These are phyloP conservation scores for Eupithecia insigniata DNA, from an alignment of 2,888 invertebrate genomes.

Conservation along the genomic window DNA sequence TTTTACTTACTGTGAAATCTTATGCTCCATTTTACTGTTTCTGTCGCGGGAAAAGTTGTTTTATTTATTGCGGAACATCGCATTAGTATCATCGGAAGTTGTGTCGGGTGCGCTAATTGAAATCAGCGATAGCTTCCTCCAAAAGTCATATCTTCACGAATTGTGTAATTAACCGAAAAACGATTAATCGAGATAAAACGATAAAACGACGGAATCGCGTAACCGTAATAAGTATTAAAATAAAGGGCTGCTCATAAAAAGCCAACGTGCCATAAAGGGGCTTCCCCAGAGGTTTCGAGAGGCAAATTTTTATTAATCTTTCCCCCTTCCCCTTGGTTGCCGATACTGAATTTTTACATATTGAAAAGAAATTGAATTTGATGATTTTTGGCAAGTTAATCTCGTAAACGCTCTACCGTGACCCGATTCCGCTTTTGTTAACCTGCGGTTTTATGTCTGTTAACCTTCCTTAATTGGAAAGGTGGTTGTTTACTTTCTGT, in stretches of 20 bases:
- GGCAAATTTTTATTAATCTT: constrained; percentile 79
- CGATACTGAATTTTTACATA: constrained; percentile 68
- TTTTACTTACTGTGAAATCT: constrained; percentile 30
- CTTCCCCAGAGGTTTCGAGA: constrained; percentile 69
- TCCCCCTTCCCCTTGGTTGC: constrained; percentile 64
- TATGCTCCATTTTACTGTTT: constrained; percentile 23
- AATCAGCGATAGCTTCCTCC: constrained; percentile 38
- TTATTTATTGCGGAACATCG: constrained; percentile 33
- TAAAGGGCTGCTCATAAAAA: constrained; percentile 77
- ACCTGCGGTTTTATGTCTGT: constrained; percentile 42
- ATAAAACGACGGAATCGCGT: constrained; percentile 74
- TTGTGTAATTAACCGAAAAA: constrained; percentile 72
- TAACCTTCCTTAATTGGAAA: constrained; percentile 38
- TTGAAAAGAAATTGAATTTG: constrained; percentile 70
- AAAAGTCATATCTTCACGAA: constrained; percentile 53
- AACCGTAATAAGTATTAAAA: constrained; percentile 77
- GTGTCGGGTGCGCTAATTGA: constrained; percentile 38
- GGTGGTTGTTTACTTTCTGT: constrained; percentile 30
- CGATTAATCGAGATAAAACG: constrained; percentile 68
- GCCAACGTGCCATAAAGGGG: constrained; percentile 77
- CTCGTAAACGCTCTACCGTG: constrained; percentile 44
- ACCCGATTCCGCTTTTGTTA: constrained; percentile 41
- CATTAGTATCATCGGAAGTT: constrained; percentile 31
- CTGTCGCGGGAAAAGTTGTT: constrained; percentile 20
- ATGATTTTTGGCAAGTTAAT: constrained; percentile 51